phyloP scores from a whole-genome alignment of 2,888 invertebrate genomes.

The Spodoptera exigua region DNA sequence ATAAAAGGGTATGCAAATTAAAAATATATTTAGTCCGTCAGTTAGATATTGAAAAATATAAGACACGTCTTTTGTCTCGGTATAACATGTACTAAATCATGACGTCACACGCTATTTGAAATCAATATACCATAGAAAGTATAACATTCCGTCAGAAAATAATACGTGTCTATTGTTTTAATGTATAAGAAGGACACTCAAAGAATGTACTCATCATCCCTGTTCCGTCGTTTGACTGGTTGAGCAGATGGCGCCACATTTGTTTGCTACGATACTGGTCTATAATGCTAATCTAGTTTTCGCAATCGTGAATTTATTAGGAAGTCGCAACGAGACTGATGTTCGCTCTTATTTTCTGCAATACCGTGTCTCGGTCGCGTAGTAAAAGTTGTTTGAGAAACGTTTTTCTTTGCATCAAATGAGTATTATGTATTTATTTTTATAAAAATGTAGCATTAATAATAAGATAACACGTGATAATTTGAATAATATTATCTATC shows the following conservation, averaged over 20 bases:
- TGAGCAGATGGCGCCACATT: background rate
- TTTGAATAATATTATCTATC: constrained; percentile 59
- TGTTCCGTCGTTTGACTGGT: background rate
- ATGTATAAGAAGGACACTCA: too few species aligned
- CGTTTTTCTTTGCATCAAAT: constrained; percentile 73
- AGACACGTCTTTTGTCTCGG: too few species aligned
- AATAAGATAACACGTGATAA: constrained; percentile 67
- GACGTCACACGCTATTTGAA: too few species aligned
- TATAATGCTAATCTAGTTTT: constrained; percentile 30
- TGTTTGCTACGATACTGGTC: constrained; percentile 21
- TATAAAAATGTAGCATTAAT: constrained; percentile 69
- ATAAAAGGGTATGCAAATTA: too few species aligned
- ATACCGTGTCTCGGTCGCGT: constrained; percentile 39
- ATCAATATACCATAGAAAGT: too few species aligned
- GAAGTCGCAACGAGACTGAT: constrained; percentile 71
- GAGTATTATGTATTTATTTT: constrained; percentile 82
- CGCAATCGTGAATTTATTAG: constrained; percentile 36
- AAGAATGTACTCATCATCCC: too few species aligned
- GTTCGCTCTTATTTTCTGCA: constrained; percentile 58
- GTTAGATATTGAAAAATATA: too few species aligned
- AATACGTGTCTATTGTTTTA: too few species aligned
- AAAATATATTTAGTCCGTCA: too few species aligned
- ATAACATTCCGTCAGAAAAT: too few species aligned
- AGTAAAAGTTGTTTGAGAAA: constrained; percentile 55
- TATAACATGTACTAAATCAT: too few species aligned